These are phyloP conservation scores for Heliocidaris erythrogramma DNA, from an alignment of 35 echinoderm and acorn worm species.

Conservation along the genomic window DNA sequence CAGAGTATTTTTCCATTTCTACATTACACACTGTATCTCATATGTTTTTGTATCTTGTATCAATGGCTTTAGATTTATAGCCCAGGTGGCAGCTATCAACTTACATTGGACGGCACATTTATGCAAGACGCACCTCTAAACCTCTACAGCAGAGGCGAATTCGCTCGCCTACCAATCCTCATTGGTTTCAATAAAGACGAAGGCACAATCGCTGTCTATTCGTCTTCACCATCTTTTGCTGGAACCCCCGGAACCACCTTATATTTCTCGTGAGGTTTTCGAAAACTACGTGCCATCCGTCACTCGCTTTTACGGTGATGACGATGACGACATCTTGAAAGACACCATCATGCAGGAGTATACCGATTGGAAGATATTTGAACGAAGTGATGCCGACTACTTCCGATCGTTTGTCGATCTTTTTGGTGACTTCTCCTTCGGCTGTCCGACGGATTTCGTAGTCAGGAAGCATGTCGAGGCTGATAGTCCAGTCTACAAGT, in stretches of 20 bases:
- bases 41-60: too few species aligned
- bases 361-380: slow-evolving; percentile 70
- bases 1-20: too few species aligned
- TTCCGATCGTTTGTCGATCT: slow-evolving; percentile 54
- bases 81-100: background rate
- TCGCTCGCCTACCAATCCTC: slow-evolving; percentile 26
- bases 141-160: slow-evolving; percentile 41
- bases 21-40: too few species aligned
- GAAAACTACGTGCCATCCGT: background rate
- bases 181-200: slow-evolving; percentile 43
- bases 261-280: background rate
- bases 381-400: slow-evolving; percentile 64
- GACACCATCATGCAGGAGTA: slow-evolving; percentile 73
- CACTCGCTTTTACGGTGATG: slow-evolving; percentile 33
- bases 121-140: slow-evolving; percentile 44
- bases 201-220: slow-evolving; percentile 28
- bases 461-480: slow-evolving; percentile 25
- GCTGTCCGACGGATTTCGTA: slow-evolving; percentile 71
- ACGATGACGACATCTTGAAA: slow-evolving; percentile 15
- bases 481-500: slow-evolving; percentile 61
- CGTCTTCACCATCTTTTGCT: background rate
- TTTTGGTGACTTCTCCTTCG: slow-evolving; percentile 59
- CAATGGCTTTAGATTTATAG: background rate
- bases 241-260: background rate
- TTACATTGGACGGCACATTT: slow-evolving; percentile 37